These are phyloP conservation scores for Lethenteron camtschaticum DNA, from an alignment of 2,113 vertebrate genomes.

Conservation along the genomic window DNA sequence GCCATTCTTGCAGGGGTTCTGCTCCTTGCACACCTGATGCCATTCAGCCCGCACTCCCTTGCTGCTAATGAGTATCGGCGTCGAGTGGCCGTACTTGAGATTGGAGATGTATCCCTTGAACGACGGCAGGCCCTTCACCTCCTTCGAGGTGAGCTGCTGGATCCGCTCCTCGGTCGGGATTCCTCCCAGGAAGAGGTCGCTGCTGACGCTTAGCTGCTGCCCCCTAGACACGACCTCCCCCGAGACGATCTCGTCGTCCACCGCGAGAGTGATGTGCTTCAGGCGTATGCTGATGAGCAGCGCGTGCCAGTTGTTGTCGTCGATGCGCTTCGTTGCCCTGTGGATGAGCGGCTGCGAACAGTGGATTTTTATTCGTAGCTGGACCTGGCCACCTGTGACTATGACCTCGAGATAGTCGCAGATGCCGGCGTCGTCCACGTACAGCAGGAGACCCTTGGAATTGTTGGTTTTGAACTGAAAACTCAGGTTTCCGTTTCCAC, in stretches of 20 bases:
- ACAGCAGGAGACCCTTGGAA: slow-evolving; percentile 59
- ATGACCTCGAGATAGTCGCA: slow-evolving; percentile 76
- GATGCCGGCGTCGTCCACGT: slow-evolving; percentile 77
- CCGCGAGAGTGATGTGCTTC: slow-evolving; percentile 42
- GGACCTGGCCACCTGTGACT: slow-evolving; percentile 43
- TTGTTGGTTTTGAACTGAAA: slow-evolving; percentile 78
- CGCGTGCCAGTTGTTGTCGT: slow-evolving; percentile 77
- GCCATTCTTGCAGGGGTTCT: slow-evolving; percentile 70
- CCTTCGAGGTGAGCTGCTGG: slow-evolving; percentile 50
- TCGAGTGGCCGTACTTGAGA: slow-evolving; percentile 61
- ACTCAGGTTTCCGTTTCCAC: slow-evolving; percentile 64
- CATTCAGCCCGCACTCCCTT: slow-evolving; percentile 53
- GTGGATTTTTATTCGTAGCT: slow-evolving; percentile 67
- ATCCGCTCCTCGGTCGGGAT: slow-evolving; percentile 57
- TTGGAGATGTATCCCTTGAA: slow-evolving; percentile 77
- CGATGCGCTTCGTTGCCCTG: slow-evolving; percentile 42
- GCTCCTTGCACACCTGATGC: slow-evolving; percentile 56
- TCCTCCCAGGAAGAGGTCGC: slow-evolving; percentile 77
- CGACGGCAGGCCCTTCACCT: slow-evolving; percentile 35
- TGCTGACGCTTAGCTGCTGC: slow-evolving; percentile 77
- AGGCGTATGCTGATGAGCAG: slow-evolving; percentile 54
- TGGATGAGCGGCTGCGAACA: slow-evolving; percentile 52
- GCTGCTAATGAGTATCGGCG: slow-evolving; percentile 54
- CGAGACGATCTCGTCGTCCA: slow-evolving; percentile 49
- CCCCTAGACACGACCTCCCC: slow-evolving; percentile 52